Base-by-base conservation (phyloP, 30 jellyfish, hydroid and myxozoan species). In the Calvadosia cruxmelitensis region DNA sequence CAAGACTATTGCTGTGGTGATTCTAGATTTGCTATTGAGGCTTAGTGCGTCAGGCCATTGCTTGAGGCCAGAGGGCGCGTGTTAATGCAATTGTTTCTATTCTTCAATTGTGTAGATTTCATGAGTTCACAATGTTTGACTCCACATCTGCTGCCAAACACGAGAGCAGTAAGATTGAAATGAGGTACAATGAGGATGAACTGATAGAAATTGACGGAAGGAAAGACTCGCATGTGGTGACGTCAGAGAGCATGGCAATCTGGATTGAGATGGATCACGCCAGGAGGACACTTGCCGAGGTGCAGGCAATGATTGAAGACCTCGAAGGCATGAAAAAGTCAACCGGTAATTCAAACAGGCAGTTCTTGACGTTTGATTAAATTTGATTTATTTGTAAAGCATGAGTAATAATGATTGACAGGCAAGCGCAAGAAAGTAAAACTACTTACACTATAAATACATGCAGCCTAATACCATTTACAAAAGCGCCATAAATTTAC, bases 261-360 rank as follows among this genome's bases (percentile, higher is more conserved):
- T 89, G 94, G 98, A 81, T 71, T 33, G 98, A 89, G 65, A 74
- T 89, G 34, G 94, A 89, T 68, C 33, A 71, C 31, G 94, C 98
- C 42, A 80, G 91, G 42, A 76, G 63, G 16, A 77, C 87, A 3
- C 50, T 89, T 64, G 69, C 85, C 7, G 93, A 89, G 53, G 76
- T 89, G 13, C 94, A 89, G 68, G 82, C 89, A 1, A 34, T 89
- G 81, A 66, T 89, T 12, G 81, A 50, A 5, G 95, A 89, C 30
- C 57, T 81, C 31, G 93, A 80, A 28, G 53, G 66, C 52, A 80
- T 88, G 15, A 88, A 77, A 51, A 72, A 72, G 53, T 74, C 79
- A 16, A 5, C 57, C 10, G 57, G 57, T 42, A 42, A 42, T 10
- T 5, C 10, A 42, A 42, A 5, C 57, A 42, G 15, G 69, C 13